Evolutionary conservation across 2,888 invertebrate species (phyloP).

Genomic region (Lottia gigantea): DNA sequence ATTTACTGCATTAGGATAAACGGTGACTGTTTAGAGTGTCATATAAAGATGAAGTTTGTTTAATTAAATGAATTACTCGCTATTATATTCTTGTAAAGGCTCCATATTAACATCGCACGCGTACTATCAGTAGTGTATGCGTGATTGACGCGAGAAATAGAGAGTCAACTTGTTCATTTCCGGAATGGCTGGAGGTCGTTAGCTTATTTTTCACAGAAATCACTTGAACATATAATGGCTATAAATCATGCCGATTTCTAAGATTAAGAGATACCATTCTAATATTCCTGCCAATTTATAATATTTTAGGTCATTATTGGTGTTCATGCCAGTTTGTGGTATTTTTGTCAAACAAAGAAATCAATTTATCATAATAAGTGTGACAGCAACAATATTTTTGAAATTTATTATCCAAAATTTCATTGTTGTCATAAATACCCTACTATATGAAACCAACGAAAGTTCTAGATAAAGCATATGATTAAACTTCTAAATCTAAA

Average conservation of each 20-base stretch:
- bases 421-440: too few species aligned
- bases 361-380: too few species aligned
- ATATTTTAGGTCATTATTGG: not conserved
- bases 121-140: constrained; percentile 18
- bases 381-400: too few species aligned
- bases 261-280: not conserved
- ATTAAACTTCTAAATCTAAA: too few species aligned
- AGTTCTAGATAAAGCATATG: too few species aligned
- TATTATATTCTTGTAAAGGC: constrained; percentile 23
- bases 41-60: not conserved
- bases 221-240: constrained; percentile 8
- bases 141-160: constrained; percentile 23
- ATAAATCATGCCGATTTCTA: not conserved
- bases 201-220: not conserved
- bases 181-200: not conserved
- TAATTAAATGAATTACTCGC: constrained; percentile 23
- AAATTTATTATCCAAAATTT: too few species aligned
- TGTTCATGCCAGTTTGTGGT: too few species aligned
- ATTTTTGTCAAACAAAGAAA: too few species aligned
- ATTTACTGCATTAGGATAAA: constrained; percentile 11
- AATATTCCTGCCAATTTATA: not conserved
- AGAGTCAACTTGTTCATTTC: constrained; percentile 25
- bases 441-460: too few species aligned
- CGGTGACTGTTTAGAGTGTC: not conserved
- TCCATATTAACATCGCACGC: constrained; percentile 20